Evolutionary conservation across 92 coral and sea anemone species (phyloP).

Genomic region (Montipora capitata): DNA sequence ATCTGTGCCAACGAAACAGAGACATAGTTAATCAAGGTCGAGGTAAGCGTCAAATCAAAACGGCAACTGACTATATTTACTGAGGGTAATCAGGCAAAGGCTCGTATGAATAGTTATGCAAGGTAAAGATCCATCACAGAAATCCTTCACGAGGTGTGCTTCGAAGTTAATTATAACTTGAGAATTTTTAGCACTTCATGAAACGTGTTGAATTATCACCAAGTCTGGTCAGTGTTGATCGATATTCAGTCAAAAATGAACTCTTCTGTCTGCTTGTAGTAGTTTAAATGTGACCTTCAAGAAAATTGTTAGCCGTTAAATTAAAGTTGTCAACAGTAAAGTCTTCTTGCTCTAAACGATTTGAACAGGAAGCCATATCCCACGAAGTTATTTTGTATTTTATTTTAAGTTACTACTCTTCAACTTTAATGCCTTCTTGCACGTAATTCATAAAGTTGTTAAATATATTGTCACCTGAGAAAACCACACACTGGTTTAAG

Average conservation of each 20-base stretch:
- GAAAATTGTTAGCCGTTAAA: neutral
- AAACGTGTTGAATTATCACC: neutral
- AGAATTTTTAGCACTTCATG: neutral
- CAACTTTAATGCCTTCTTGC: neutral
- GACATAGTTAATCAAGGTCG: no score
- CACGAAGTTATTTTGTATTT: neutral
- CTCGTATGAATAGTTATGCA: no score
- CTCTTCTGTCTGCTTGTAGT: no score
- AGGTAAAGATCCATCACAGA: neutral
- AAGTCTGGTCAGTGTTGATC: neutral
- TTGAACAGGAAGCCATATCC: neutral
- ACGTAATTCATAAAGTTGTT: neutral
- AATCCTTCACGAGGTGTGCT: neutral
- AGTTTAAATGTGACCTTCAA: no score
- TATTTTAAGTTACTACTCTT: neutral
- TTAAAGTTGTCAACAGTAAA: neutral
- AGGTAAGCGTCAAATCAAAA: no score
- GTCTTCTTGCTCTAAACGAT: neutral
- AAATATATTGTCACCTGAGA: slow-evolving; percentile 22
- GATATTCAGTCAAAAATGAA: no score
- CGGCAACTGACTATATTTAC: no score
- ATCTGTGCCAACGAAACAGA: no score
- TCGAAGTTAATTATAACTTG: neutral
- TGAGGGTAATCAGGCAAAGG: no score
- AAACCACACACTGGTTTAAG: neutral